phyloP scores from a whole-genome alignment of 2,113 vertebrate species.

The mouse (Mus musculus) region DNA sequence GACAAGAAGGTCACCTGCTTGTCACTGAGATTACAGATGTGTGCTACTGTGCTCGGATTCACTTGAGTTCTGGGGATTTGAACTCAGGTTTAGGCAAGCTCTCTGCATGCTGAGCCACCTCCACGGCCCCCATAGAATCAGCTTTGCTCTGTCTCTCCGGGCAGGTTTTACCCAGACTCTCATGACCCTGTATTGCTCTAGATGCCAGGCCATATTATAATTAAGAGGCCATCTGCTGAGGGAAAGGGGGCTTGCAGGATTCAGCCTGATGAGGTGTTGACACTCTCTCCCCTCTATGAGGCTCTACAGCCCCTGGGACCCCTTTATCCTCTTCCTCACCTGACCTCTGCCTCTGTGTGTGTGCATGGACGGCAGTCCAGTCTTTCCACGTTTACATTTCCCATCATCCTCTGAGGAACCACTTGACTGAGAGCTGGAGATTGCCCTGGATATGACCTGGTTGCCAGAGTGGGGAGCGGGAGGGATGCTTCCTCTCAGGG shows the following conservation, averaged over 20 bases:
- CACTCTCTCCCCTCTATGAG: not conserved
- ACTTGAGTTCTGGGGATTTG: not conserved
- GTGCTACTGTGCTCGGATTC: not conserved
- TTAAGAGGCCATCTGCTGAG: slow-evolving; percentile 6
- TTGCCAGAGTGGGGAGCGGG: accelerated
- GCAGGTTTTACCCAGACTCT: not conserved
- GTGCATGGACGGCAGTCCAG: too few species aligned
- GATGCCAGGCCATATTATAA: not conserved
- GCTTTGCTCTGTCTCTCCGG: not conserved
- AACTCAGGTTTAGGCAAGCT: not conserved
- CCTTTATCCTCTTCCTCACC: not conserved
- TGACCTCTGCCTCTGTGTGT: not conserved
- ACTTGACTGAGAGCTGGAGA: slow-evolving; percentile 4
- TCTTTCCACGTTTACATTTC: not conserved
- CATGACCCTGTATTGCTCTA: not conserved
- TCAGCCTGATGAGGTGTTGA: not conserved
- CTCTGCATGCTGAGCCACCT: not conserved
- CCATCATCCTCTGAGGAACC: not conserved
- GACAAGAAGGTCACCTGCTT: not conserved
- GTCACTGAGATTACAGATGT: not conserved
- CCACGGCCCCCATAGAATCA: too few species aligned
- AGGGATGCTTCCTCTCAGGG: not conserved
- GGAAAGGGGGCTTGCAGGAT: not conserved
- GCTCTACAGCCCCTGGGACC: not conserved
- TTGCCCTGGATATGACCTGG: not conserved